phyloP scores from a whole-genome alignment of 2,113 vertebrate species.

The Gasterosteus aculeatus region DNA sequence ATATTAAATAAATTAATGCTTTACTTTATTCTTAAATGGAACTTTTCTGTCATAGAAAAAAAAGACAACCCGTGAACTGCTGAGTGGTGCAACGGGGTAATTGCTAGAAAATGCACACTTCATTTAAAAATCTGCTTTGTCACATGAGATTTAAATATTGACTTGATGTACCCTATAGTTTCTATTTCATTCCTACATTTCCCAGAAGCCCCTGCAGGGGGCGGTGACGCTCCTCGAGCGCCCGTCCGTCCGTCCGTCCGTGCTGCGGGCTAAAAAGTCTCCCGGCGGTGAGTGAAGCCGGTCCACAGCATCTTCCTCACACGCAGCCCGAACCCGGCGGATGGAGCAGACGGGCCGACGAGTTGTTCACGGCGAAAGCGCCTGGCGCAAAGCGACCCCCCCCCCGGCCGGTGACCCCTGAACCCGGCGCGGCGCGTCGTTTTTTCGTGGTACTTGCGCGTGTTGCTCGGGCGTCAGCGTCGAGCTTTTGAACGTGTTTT shows the following conservation, averaged over 20 bases:
- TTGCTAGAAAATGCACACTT: not conserved
- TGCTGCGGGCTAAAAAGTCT: not conserved
- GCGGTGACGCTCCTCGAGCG: conserved; percentile 28
- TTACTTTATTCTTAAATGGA: not conserved
- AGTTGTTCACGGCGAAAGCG: conserved; percentile 33
- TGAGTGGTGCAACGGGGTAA: not conserved
- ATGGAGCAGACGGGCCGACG: conserved; percentile 16
- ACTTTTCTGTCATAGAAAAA: not conserved
- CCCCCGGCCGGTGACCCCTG: not conserved
- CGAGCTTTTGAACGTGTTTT: not conserved
- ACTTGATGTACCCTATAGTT: not conserved
- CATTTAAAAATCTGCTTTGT: not conserved
- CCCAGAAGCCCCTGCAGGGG: conserved; percentile 57
- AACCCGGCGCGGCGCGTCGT: not conserved
- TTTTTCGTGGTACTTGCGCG: not conserved
- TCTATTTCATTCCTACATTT: conserved; percentile 19
- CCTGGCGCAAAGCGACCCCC: not conserved
- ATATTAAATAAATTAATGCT: not conserved
- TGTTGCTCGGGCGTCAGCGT: not conserved
- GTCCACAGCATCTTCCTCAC: conserved; percentile 41
- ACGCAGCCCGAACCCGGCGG: conserved; percentile 2
- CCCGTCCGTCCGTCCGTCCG: not conserved
- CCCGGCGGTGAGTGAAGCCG: not conserved
- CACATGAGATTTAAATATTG: not conserved
- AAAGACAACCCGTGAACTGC: too few relatives aligned